A percentile compares a stretch with the other conserved stretches of the same genome.
phyloP scores from a whole-genome alignment of 2,113 vertebrate species.

The Litocranius walleri region DNA sequence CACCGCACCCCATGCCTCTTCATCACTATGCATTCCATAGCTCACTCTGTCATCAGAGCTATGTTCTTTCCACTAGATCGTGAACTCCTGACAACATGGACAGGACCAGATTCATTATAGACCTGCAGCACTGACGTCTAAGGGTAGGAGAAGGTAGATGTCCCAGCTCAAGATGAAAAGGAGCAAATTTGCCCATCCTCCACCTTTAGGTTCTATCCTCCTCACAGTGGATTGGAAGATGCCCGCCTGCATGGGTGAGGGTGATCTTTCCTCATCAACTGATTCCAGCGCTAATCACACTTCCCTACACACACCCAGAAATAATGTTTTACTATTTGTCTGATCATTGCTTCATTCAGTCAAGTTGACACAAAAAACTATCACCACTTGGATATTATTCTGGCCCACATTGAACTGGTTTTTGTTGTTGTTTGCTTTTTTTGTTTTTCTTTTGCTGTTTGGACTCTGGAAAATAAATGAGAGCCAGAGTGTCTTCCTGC shows the following conservation, averaged over 20 bases:
- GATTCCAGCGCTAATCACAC: neutral
- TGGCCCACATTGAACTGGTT: neutral
- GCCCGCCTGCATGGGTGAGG: neutral
- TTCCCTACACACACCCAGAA: neutral
- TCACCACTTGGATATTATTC: neutral
- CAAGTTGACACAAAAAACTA: neutral
- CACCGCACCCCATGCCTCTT: accelerated
- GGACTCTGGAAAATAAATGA: neutral
- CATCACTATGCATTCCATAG: no score
- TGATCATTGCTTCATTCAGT: neutral
- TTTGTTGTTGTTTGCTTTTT: neutral
- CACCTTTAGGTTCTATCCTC: neutral
- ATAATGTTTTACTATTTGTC: neutral
- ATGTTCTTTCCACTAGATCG: neutral
- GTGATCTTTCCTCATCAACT: neutral
- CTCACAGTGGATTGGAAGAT: accelerated
- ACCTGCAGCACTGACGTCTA: neutral
- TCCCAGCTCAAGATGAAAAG: neutral
- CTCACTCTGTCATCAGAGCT: no score
- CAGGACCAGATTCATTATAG: neutral
- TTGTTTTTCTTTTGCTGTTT: neutral
- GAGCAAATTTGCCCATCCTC: neutral
- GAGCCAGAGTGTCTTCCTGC: neutral
- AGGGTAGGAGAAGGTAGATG: neutral
- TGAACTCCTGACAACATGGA: neutral